Percentiles rank a stretch among this genome's conserved stretches.
phyloP scores from a whole-genome alignment of 64 coral and sea anemone genomes.

The Montipora efflorescens region DNA sequence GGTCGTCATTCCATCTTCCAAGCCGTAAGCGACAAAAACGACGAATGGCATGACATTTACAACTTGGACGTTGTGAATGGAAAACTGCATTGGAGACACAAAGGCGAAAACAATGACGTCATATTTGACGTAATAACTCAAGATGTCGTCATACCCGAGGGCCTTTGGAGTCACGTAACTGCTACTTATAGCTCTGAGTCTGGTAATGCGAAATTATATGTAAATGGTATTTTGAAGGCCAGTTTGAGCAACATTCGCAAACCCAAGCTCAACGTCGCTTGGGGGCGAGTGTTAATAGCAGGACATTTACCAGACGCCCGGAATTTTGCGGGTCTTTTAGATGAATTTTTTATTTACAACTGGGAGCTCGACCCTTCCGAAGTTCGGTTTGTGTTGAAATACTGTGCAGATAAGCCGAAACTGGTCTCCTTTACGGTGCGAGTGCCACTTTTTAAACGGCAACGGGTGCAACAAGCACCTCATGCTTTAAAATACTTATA shows the following conservation, averaged over 20 bases:
- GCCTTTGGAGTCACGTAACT: conserved; percentile 92
- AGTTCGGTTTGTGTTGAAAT: conserved; percentile 92
- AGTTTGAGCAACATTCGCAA: conserved; percentile 61
- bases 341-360: conserved; percentile 99
- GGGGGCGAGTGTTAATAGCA: conserved; percentile 81
- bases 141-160: conserved; percentile 90
- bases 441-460: conserved; percentile 70
- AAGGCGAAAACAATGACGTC: conserved; percentile 55
- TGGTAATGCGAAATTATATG: conserved; percentile 92
- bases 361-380: conserved; percentile 94
- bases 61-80: conserved; percentile 91
- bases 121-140: conserved; percentile 81
- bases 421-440: conserved; percentile 95
- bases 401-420: conserved; percentile 97
- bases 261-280: conserved; percentile 66
- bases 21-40: conserved; percentile 64
- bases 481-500: conserved; percentile 13
- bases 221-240: conserved; percentile 86
- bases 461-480: conserved; percentile 17
- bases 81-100: conserved; percentile 86
- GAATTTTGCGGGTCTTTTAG: conserved; percentile 82
- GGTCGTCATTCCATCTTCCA: conserved; percentile 92
- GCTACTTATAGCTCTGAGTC: conserved; percentile 83
- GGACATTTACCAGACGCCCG: conserved; percentile 73
- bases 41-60: conserved; percentile 72